These are phyloP conservation scores for Calypte anna DNA, from an alignment of 2,113 vertebrate genomes.

Conservation along the genomic window DNA sequence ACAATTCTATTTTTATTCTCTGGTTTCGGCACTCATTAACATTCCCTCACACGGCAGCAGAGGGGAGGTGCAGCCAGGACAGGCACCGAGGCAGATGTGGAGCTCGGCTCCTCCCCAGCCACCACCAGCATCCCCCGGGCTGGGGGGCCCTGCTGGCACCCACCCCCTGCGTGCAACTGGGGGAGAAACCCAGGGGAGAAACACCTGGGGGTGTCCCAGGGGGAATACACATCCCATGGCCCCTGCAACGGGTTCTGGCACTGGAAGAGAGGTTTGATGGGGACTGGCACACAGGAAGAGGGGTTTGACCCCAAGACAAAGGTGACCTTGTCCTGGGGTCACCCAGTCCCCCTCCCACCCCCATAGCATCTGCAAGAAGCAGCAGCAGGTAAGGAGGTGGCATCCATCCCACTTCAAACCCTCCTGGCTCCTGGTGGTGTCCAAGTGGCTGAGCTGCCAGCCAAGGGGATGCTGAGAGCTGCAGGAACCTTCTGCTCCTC, in stretches of 20 bases:
- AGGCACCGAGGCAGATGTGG: background rate
- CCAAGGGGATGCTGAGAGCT: conserved; percentile 43
- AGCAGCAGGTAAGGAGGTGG: accelerated
- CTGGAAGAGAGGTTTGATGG: background rate
- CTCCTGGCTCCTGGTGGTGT: accelerated
- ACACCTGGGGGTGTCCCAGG: too few species aligned
- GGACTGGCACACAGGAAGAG: background rate
- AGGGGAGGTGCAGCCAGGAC: background rate
- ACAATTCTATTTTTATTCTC: conserved; percentile 30
- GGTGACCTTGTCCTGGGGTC: background rate
- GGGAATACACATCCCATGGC: background rate
- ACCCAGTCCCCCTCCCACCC: accelerated
- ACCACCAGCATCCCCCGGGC: background rate
- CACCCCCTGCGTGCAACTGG: accelerated
- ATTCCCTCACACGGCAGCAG: conserved; percentile 27
- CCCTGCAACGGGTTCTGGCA: background rate
- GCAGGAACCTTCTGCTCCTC: conserved; percentile 31
- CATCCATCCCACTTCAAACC: background rate
- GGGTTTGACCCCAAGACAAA: background rate
- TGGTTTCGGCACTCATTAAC: conserved; percentile 7
- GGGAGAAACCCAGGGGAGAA: background rate
- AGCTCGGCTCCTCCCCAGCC: accelerated
- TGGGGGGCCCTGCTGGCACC: background rate
- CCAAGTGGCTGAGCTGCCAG: conserved; percentile 27
- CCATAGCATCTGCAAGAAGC: accelerated